phyloP scores from a whole-genome alignment of 2,888 invertebrate species.

The Falcaria lacertinaria region DNA sequence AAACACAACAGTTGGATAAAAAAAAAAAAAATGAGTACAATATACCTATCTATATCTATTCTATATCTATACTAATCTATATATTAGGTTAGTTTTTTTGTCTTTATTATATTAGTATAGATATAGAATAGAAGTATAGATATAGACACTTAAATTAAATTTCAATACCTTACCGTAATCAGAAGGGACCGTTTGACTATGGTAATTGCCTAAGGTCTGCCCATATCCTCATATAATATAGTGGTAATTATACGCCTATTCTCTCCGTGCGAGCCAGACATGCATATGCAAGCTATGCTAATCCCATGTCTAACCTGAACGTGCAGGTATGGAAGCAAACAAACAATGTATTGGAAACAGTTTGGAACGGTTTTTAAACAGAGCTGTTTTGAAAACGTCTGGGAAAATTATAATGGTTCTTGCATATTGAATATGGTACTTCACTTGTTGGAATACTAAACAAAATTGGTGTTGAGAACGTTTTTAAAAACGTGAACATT shows the following conservation, averaged over 20 bases:
- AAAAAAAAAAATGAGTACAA: no score
- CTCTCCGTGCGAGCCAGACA: slow-evolving; percentile 22
- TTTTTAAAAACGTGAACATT: no score
- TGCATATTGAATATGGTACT: background rate
- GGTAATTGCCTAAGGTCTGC: background rate
- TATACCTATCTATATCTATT: no score
- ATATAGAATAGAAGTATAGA: no score
- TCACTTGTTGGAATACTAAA: background rate
- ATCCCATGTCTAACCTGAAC: slow-evolving; percentile 13
- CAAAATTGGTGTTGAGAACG: no score
- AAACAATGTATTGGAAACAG: background rate
- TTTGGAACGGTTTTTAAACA: background rate
- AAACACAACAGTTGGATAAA: no score
- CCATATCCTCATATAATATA: slow-evolving; percentile 13
- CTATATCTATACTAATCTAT: no score
- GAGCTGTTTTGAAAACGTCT: background rate
- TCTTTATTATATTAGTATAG: no score
- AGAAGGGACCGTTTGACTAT: background rate
- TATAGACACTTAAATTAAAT: no score
- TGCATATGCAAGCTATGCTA: slow-evolving; percentile 42
- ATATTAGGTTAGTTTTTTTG: no score
- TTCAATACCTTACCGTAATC: background rate
- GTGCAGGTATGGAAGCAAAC: slow-evolving; percentile 3
- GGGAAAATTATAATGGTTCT: slow-evolving; percentile 1
- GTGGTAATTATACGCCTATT: slow-evolving; percentile 33